These are phyloP conservation scores for Anableps anableps DNA, from an alignment of 2,797 vertebrate species.

Conservation along the genomic window DNA sequence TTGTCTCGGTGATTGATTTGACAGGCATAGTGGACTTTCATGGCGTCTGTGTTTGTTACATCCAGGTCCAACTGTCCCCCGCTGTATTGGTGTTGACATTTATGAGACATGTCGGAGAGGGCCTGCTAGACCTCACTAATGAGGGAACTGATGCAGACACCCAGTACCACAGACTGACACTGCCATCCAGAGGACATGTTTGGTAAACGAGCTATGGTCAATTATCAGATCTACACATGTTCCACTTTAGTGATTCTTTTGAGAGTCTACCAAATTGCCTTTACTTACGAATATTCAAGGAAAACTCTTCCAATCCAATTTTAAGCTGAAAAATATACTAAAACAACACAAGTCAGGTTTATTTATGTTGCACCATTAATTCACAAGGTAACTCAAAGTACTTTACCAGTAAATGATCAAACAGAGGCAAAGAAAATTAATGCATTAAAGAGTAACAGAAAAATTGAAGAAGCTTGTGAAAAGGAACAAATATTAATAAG, in stretches of 20 bases:
- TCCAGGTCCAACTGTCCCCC: conserved; percentile 92
- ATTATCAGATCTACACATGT: conserved; percentile 51
- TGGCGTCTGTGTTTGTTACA: conserved; percentile 95
- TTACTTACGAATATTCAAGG: conserved; percentile 25
- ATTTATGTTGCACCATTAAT: background rate
- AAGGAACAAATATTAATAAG: background rate
- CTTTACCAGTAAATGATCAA: background rate
- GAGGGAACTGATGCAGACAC: conserved; percentile 52
- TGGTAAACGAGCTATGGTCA: conserved; percentile 37
- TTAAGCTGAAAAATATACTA: conserved; percentile 19
- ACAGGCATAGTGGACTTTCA: conserved; percentile 92
- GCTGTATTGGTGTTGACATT: conserved; percentile 97
- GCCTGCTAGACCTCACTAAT: conserved; percentile 81
- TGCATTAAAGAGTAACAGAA: background rate
- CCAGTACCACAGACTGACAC: conserved; percentile 76
- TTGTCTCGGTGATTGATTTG: conserved; percentile 91
- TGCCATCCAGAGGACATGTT: conserved; percentile 80
- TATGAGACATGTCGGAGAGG: conserved; percentile 96
- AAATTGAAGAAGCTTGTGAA: background rate
- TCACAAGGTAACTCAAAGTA: conserved; percentile 8
- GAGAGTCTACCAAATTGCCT: conserved; percentile 22
- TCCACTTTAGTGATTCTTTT: conserved; percentile 41
- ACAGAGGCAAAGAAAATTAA: background rate
- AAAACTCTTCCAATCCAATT: conserved; percentile 18
- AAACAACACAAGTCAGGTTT: conserved; percentile 13